Evolutionary conservation across 2,113 vertebrate species (phyloP).

Genomic region (Promerops cafer): DNA sequence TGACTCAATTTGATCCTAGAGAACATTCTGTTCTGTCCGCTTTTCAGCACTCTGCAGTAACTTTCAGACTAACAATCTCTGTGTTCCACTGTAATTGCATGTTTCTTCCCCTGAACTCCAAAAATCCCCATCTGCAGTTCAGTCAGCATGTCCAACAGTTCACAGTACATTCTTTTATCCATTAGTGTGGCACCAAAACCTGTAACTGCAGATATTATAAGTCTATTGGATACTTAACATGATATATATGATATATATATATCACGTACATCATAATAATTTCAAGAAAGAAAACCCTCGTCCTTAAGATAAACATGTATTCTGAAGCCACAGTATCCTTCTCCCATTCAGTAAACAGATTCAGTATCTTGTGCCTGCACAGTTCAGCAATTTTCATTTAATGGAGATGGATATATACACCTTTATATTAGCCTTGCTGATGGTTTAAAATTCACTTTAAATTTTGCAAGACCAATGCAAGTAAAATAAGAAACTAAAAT

Average conservation of each 20-base stretch:
- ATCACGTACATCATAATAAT: neutral
- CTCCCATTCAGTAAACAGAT: neutral
- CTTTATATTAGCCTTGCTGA: neutral
- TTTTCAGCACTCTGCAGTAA: neutral
- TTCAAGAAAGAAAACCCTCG: neutral
- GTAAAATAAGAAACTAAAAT: neutral
- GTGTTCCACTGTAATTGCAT: neutral
- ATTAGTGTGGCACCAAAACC: neutral
- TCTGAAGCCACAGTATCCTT: neutral
- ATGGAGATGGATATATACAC: neutral
- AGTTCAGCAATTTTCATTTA: neutral
- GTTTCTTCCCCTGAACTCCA: neutral
- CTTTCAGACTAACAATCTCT: neutral
- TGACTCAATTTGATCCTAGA: neutral
- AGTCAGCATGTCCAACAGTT: neutral
- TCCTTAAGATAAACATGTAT: neutral
- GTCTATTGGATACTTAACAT: neutral
- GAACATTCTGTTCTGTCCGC: neutral
- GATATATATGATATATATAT: too few relatives aligned
- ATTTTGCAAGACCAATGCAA: neutral
- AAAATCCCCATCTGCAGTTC: neutral
- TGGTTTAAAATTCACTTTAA: neutral
- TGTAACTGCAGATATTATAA: neutral
- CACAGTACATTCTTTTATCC: neutral
- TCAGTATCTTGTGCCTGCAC: neutral